Evolutionary conservation across 2,797 vertebrate genomes (phyloP).

Genomic region (Spatula clypeata): DNA sequence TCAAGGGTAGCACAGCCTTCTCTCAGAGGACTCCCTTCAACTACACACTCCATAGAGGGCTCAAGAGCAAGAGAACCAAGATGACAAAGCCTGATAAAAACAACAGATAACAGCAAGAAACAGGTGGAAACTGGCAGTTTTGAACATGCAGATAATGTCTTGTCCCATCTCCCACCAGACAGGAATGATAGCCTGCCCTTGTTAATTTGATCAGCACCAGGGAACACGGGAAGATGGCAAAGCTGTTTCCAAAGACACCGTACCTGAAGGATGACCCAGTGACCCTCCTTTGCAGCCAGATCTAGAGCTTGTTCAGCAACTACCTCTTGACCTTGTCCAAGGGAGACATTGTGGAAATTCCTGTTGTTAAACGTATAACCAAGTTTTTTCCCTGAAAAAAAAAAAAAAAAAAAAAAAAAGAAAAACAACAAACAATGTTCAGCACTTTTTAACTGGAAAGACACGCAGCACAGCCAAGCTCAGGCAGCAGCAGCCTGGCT

Average conservation of each 20-base stretch:
- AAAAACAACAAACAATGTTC: fast-evolving
- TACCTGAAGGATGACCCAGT: slow-evolving; percentile 97
- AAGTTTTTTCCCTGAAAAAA: slow-evolving; percentile 88
- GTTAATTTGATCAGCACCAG: fast-evolving
- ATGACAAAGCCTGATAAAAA: fast-evolving
- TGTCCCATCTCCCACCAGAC: background rate
- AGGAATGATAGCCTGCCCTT: fast-evolving
- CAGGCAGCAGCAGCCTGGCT: background rate
- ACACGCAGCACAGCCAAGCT: background rate
- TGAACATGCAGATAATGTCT: background rate
- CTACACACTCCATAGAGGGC: background rate
- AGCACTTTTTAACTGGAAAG: background rate
- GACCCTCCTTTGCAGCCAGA: slow-evolving; percentile 90
- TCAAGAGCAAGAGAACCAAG: background rate
- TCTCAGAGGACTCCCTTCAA: background rate
- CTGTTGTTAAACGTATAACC: slow-evolving; percentile 89
- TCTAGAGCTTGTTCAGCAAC: slow-evolving; percentile 93
- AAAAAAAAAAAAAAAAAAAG: slow-evolving; percentile 7
- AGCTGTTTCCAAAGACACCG: fast-evolving
- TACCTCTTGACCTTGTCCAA: slow-evolving; percentile 95
- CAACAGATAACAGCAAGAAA: background rate
- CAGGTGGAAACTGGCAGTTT: background rate
- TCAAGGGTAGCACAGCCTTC: background rate
- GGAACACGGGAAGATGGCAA: background rate
- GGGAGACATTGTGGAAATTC: slow-evolving; percentile 95